Conservation (phyloP, 2,113 vertebrate species). For the Ophthalmolycus amberensis region DNA sequence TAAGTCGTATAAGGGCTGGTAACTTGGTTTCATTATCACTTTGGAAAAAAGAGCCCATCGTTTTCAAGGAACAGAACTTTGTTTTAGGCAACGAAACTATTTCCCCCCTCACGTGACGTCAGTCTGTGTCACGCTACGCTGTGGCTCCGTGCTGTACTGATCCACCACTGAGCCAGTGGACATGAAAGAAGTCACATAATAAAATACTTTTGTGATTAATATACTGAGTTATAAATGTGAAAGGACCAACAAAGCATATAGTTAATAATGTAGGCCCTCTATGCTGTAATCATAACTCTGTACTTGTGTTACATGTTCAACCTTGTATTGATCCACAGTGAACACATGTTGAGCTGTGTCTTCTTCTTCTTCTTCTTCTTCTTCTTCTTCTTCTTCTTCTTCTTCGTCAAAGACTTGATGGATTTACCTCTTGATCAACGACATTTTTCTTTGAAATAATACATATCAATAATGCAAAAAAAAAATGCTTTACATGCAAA, state of each 20-base stretch:
- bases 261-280: too few relatives aligned
- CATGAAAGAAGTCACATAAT: neutral
- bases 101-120: neutral
- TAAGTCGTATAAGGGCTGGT: neutral
- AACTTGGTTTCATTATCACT: neutral
- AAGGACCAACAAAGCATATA: neutral
- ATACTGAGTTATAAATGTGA: neutral
- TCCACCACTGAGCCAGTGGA: neutral
- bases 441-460: too few relatives aligned
- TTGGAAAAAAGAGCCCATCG: neutral
- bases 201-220: neutral
- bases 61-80: neutral
- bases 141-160: neutral
- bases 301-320: too few relatives aligned
- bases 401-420: too few relatives aligned
- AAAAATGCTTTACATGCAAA: too few relatives aligned
- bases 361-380: too few relatives aligned
- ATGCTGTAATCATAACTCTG: too few relatives aligned
- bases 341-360: too few relatives aligned
- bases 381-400: too few relatives aligned
- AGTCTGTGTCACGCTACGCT: neutral
- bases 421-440: too few relatives aligned
- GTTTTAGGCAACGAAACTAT: neutral
- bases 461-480: too few relatives aligned
- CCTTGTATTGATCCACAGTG: too few relatives aligned